Evolutionary conservation across 2,888 invertebrate species (phyloP).

Genomic region (Orthosia cruda): DNA sequence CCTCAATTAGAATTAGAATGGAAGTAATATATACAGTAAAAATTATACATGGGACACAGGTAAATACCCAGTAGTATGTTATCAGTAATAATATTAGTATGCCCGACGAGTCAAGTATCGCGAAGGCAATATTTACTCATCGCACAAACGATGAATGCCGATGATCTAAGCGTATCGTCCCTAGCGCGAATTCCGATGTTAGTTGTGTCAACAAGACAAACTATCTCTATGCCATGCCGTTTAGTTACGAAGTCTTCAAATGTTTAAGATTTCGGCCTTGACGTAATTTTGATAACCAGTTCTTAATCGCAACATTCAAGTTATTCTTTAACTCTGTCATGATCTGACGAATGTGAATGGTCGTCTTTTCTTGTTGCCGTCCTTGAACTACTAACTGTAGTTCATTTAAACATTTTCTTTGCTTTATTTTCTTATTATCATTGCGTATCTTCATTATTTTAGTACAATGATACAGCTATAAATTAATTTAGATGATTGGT

Average conservation of each 20-base stretch:
- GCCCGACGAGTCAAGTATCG: constrained; percentile 20
- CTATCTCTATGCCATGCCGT: not conserved
- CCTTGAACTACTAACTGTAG: not conserved
- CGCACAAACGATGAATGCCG: constrained; percentile 60
- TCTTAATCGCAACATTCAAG: constrained; percentile 3
- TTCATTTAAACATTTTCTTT: not conserved
- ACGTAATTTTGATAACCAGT: constrained; percentile 35
- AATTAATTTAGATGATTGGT: not conserved
- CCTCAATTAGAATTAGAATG: too few species aligned
- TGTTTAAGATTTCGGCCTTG: constrained; percentile 19
- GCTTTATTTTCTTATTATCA: not conserved
- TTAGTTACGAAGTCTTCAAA: not conserved
- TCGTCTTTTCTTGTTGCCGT: not conserved
- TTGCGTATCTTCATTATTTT: not conserved
- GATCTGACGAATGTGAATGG: not conserved
- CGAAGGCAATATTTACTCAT: constrained; percentile 69
- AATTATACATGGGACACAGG: not conserved
- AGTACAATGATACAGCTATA: not conserved
- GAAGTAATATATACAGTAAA: not conserved
- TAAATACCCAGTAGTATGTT: constrained; percentile 30
- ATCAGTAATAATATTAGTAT: constrained; percentile 58
- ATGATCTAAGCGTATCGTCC: constrained; percentile 67
- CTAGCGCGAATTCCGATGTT: constrained; percentile 41
- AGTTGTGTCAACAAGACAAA: constrained; percentile 47
- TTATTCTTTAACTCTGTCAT: constrained; percentile 6